phyloP scores from a whole-genome alignment of 1,140 invertebrate species.

The Calycopis cecrops region DNA sequence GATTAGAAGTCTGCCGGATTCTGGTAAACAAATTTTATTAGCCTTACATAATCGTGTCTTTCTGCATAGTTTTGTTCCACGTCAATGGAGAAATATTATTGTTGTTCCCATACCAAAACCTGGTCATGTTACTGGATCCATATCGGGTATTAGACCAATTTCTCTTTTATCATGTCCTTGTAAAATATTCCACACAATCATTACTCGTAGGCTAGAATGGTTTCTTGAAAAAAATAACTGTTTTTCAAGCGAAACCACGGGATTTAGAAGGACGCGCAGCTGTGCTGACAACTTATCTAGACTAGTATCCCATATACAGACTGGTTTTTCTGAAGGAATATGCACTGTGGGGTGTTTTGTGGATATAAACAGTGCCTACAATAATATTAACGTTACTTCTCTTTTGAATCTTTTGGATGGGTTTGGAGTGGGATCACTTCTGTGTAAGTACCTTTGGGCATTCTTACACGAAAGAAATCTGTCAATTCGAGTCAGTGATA shows the following conservation, averaged over 20 bases:
- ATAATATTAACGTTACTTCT: constrained; percentile 9
- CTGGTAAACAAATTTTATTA: no score
- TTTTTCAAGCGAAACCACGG: constrained; percentile 13
- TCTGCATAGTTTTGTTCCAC: no score
- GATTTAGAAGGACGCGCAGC: constrained; percentile 14
- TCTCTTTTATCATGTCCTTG: no score
- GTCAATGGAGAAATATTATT: no score
- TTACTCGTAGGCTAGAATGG: constrained; percentile 19
- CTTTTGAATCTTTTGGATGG: constrained; percentile 9
- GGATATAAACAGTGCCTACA: constrained; percentile 20
- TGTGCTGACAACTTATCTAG: constrained; percentile 9
- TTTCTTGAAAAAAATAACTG: constrained; percentile 14
- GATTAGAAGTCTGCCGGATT: no score
- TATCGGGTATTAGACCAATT: no score
- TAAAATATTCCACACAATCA: no score
- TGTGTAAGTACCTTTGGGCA: constrained; percentile 15
- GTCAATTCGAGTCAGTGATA: constrained; percentile 1
- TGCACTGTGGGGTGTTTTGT: constrained; percentile 17
- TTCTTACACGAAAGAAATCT: constrained; percentile 13
- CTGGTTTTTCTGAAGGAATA: constrained; percentile 12
- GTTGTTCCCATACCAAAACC: no score
- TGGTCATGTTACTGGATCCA: no score
- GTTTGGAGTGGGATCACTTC: constrained; percentile 6
- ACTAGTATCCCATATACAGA: constrained; percentile 8
- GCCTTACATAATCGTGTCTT: no score